Percentiles rank a stretch among this genome's conserved stretches.
Conservation (phyloP, 2,888 invertebrate species). For the Xestobium rufovillosum region DNA sequence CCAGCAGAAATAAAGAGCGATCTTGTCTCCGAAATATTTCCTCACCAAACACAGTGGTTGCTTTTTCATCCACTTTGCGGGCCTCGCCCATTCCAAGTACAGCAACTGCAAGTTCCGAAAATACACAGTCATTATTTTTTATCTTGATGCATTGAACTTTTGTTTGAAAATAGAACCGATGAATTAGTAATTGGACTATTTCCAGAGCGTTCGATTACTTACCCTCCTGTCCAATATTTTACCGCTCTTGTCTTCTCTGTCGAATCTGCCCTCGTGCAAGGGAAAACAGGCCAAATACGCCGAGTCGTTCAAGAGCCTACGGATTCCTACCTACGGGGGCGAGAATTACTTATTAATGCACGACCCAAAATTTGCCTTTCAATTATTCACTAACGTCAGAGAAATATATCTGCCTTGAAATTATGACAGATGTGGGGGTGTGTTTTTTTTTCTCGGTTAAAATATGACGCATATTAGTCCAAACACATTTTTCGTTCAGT, state of each 20-base stretch:
- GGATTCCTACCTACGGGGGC: conserved; percentile 73
- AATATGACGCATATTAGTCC: too few species aligned
- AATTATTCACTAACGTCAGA: too few species aligned
- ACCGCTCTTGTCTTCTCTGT: conserved; percentile 59
- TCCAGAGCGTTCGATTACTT: too few species aligned
- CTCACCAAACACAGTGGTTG: conserved; percentile 86
- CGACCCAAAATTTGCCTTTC: too few species aligned
- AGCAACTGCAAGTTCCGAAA: conserved; percentile 62
- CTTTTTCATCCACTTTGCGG: conserved; percentile 81
- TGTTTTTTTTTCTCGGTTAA: too few species aligned
- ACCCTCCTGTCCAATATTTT: conserved; percentile 67
- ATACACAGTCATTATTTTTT: not conserved
- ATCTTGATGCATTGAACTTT: too few species aligned
- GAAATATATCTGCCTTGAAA: too few species aligned
- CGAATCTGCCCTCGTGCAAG: conserved; percentile 78
- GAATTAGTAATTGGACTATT: too few species aligned
- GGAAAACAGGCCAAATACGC: conserved; percentile 81
- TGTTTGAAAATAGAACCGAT: too few species aligned
- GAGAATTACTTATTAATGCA: too few species aligned
- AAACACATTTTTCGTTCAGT: too few species aligned
- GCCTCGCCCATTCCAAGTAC: conserved; percentile 89
- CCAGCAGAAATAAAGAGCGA: conserved; percentile 88
- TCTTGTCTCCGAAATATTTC: conserved; percentile 88
- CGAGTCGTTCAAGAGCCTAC: conserved; percentile 73
- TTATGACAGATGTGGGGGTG: too few species aligned